Conservation (phyloP, 2,113 vertebrate species). For the Myrmecophaga tridactyla region DNA sequence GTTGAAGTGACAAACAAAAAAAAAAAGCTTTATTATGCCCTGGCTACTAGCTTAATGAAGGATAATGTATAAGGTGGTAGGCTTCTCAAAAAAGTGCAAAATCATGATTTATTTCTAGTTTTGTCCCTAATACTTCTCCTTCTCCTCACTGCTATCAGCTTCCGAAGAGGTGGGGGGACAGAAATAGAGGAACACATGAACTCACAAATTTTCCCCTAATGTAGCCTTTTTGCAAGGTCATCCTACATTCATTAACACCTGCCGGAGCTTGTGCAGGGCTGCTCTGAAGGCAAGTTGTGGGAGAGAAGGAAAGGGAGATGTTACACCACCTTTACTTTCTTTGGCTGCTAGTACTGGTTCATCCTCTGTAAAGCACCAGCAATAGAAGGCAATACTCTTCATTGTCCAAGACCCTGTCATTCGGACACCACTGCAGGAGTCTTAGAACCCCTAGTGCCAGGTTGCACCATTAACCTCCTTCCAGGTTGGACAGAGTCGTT, state of each 20-base stretch:
- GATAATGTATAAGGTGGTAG: background rate
- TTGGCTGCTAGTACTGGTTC: background rate
- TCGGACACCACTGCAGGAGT: background rate
- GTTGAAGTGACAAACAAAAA: background rate
- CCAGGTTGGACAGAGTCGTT: background rate
- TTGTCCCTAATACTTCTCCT: slow-evolving; percentile 4
- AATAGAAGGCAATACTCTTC: background rate
- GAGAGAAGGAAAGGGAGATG: background rate
- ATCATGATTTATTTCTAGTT: slow-evolving; percentile 12
- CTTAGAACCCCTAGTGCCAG: background rate
- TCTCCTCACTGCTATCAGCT: background rate
- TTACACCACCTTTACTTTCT: slow-evolving; percentile 41
- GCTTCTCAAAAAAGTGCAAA: background rate
- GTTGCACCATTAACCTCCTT: background rate
- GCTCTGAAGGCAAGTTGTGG: slow-evolving; percentile 12
- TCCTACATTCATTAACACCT: background rate
- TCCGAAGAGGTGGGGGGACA: background rate
- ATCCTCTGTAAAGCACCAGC: background rate
- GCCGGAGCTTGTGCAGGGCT: background rate
- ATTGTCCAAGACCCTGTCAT: background rate
- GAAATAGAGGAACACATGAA: slow-evolving; percentile 1
- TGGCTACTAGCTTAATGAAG: background rate
- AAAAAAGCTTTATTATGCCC: background rate
- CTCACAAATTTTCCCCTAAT: background rate
- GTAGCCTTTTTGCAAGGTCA: slow-evolving; percentile 12